phyloP scores from a whole-genome alignment of 2,113 vertebrate genomes.

The Felis chaus region DNA sequence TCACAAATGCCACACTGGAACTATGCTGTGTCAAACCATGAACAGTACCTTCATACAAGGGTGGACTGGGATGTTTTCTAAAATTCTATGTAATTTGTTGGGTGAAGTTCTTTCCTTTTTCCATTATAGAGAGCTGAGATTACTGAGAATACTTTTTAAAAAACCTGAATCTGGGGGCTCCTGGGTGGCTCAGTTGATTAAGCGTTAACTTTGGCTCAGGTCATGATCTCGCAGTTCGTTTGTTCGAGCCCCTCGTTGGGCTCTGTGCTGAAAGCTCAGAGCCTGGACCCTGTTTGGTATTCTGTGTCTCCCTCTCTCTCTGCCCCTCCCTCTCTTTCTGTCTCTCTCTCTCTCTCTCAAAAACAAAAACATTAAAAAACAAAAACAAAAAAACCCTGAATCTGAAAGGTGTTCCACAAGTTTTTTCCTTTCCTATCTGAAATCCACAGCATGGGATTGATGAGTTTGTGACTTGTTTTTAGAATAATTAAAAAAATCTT shows the following conservation, averaged over 20 bases:
- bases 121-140: background rate
- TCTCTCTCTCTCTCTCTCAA: too few relatives aligned
- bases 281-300: too few relatives aligned
- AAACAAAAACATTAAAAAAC: too few relatives aligned
- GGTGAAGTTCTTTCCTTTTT: background rate
- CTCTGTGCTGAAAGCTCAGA: too few relatives aligned
- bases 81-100: background rate
- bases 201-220: too few relatives aligned
- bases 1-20: background rate
- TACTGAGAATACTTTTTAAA: background rate
- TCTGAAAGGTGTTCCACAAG: background rate
- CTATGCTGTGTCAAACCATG: background rate
- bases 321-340: too few relatives aligned
- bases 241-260: too few relatives aligned
- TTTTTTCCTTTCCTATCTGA: background rate
- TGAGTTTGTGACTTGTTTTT: background rate
- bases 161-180: background rate
- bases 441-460: background rate
- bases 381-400: background rate
- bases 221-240: too few relatives aligned
- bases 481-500: background rate
- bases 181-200: too few relatives aligned
- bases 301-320: too few relatives aligned
- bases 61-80: background rate
- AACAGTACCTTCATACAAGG: background rate